These are phyloP conservation scores for Scomber japonicus DNA, from an alignment of 2,113 vertebrate genomes.

Conservation along the genomic window DNA sequence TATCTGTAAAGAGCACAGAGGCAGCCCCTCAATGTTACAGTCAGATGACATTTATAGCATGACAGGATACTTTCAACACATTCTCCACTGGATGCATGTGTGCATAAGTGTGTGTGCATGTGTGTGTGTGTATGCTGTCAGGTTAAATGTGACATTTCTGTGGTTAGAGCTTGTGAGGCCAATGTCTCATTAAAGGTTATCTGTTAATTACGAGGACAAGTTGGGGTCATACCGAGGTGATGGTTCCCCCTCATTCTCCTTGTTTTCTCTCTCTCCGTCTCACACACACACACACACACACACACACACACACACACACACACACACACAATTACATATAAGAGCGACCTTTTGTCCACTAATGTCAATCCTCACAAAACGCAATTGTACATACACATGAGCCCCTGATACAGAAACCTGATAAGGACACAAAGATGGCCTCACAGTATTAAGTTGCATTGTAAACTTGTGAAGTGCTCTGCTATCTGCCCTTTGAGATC, in stretches of 20 bases:
- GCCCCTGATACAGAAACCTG: background rate
- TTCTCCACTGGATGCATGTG: constrained; percentile 30
- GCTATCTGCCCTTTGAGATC: constrained; percentile 31
- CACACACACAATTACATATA: background rate
- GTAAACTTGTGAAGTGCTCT: constrained; percentile 13
- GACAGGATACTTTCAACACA: constrained; percentile 70
- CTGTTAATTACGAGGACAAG: constrained; percentile 83
- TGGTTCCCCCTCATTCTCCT: constrained; percentile 26
- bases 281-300: background rate
- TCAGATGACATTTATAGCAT: constrained; percentile 79
- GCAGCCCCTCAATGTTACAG: constrained; percentile 59
- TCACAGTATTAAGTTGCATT: constrained; percentile 8
- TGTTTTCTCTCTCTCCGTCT: background rate
- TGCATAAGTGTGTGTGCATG: constrained; percentile 6
- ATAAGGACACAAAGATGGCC: constrained; percentile 30
- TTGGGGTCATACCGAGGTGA: constrained; percentile 64
- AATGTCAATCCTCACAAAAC: background rate
- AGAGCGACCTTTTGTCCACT: background rate
- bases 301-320: constrained; percentile 40
- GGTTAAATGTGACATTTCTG: constrained; percentile 80
- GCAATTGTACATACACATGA: background rate
- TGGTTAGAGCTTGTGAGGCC: constrained; percentile 66
- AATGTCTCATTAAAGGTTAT: constrained; percentile 86
- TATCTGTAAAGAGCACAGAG: constrained; percentile 64
- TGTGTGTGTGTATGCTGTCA: constrained; percentile 34